These are phyloP conservation scores for Ispidina picta DNA, from an alignment of 2,797 vertebrate species.

Conservation along the genomic window DNA sequence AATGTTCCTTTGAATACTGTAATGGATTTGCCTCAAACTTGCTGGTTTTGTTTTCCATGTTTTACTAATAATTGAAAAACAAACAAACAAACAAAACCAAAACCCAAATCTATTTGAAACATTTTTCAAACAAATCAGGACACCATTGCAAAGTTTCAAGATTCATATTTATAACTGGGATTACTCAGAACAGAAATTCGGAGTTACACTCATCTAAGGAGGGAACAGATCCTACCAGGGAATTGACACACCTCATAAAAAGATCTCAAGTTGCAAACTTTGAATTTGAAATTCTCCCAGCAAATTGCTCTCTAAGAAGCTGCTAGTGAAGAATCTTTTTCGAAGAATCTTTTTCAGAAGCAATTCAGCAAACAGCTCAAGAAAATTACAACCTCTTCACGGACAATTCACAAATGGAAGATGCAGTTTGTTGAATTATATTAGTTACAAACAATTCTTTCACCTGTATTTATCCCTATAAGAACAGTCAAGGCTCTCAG, in stretches of 20 bases:
- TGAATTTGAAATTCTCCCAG: slow-evolving; percentile 26
- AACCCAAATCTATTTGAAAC: neutral
- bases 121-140: neutral
- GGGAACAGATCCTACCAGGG: neutral
- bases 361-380: slow-evolving; percentile 34
- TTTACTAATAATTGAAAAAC: neutral
- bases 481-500: slow-evolving; percentile 26
- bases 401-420: slow-evolving; percentile 39
- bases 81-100: too few species aligned
- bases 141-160: neutral
- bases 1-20: neutral
- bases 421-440: neutral
- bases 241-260: slow-evolving; percentile 32
- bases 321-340: slow-evolving; percentile 1
- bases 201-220: neutral
- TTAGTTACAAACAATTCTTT: neutral
- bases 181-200: neutral
- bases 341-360: slow-evolving; percentile 1
- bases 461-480: slow-evolving; percentile 8
- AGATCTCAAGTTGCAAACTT: slow-evolving; percentile 32
- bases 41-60: neutral
- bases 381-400: slow-evolving; percentile 28
- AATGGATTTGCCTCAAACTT: neutral
- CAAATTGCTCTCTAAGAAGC: slow-evolving; percentile 14
- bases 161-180: neutral